Percentiles rank a stretch among this genome's conserved stretches.
These are phyloP conservation scores for Acronicta aceris DNA, from an alignment of 2,888 invertebrate genomes.

Conservation along the genomic window DNA sequence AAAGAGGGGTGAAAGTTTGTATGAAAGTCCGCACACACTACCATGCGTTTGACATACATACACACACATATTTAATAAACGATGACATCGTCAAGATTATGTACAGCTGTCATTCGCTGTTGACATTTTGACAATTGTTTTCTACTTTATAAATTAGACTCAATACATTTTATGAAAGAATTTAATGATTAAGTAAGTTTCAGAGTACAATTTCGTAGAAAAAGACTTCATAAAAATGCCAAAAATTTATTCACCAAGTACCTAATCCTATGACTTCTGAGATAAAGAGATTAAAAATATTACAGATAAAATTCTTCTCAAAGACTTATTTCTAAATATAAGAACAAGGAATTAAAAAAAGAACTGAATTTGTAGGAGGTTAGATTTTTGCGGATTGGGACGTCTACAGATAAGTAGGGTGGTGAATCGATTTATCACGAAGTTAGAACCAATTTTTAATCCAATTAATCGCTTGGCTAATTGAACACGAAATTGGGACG, in stretches of 20 bases:
- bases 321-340: background rate
- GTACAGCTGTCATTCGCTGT: too few relatives aligned
- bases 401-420: constrained; percentile 6
- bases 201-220: constrained; percentile 2
- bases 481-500: constrained; percentile 21
- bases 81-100: too few relatives aligned
- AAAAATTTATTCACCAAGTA: too few relatives aligned
- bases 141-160: too few relatives aligned
- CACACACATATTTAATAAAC: too few relatives aligned
- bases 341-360: too few relatives aligned
- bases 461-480: constrained; percentile 31
- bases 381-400: constrained; percentile 4
- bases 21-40: too few relatives aligned
- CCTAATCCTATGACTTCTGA: background rate
- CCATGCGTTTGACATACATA: too few relatives aligned
- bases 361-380: too few relatives aligned
- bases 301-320: background rate
- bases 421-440: constrained; percentile 29
- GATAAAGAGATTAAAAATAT: background rate
- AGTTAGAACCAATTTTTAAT: constrained; percentile 34
- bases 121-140: too few relatives aligned
- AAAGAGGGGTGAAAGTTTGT: too few relatives aligned
- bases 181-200: background rate
- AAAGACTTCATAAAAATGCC: background rate
- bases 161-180: too few relatives aligned